A percentile compares a stretch with the other conserved stretches of the same genome.
phyloP scores from a whole-genome alignment of 2,113 vertebrate species.

The Aptenodytes patagonicus region DNA sequence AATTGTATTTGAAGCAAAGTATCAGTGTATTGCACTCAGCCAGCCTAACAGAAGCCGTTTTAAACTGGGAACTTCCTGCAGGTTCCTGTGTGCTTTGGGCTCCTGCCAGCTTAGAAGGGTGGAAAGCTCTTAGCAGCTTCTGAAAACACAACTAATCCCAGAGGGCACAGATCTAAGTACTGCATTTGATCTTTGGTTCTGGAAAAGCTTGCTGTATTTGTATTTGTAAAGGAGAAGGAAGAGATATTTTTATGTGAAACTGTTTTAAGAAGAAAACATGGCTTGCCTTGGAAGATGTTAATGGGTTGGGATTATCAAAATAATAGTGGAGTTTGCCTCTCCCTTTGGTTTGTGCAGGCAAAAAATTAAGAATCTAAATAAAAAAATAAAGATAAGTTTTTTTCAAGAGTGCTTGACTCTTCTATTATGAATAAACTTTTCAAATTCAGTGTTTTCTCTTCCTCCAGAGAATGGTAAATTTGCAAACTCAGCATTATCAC shows the following conservation, averaged over 20 bases:
- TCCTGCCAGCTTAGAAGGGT: neutral
- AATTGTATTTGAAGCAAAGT: neutral
- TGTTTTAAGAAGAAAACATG: neutral
- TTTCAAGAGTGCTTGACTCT: neutral
- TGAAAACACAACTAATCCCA: constrained; percentile 28
- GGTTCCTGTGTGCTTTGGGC: neutral
- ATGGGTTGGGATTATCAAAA: neutral
- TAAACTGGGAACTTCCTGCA: neutral
- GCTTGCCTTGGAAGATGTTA: neutral
- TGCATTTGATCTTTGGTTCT: neutral
- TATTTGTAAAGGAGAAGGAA: neutral
- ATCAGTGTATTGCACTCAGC: neutral
- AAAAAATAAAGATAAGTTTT: neutral
- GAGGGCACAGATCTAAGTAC: neutral
- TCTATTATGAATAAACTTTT: neutral
- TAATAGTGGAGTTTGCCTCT: neutral
- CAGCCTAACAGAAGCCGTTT: neutral
- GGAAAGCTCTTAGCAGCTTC: constrained; percentile 5
- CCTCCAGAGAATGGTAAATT: neutral
- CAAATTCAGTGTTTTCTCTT: neutral
- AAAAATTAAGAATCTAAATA: neutral
- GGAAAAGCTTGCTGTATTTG: neutral
- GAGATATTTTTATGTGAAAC: neutral
- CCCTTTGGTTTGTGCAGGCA: neutral
- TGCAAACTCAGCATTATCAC: neutral